phyloP scores from a whole-genome alignment of 2,888 invertebrate genomes.

The Lordiphosa andalusiaca region DNA sequence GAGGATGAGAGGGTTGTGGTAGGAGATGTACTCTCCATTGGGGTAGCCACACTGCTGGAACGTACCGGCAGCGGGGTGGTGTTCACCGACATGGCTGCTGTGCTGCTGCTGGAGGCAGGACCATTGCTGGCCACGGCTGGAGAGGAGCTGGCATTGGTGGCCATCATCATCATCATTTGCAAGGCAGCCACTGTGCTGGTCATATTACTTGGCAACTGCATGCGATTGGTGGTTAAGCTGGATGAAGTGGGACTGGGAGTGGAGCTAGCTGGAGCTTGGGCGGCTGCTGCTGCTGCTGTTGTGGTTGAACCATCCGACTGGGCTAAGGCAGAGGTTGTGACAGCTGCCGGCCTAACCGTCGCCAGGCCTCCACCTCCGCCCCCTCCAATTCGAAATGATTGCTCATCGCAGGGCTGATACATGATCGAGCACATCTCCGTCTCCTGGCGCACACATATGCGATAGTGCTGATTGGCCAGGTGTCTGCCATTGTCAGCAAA shows the following conservation, averaged over 20 bases:
- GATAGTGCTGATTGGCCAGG: conserved; percentile 89
- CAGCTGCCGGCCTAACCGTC: background rate
- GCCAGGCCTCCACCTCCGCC: conserved; percentile 23
- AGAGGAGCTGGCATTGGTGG: conserved; percentile 16
- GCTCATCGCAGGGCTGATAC: conserved; percentile 88
- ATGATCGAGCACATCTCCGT: conserved; percentile 87
- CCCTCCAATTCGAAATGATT: conserved; percentile 88
- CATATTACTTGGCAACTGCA: conserved; percentile 25
- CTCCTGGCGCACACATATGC: conserved; percentile 87
- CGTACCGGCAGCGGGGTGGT: conserved; percentile 44
- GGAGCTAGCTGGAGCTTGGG: conserved; percentile 4
- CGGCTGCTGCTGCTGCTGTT: conserved; percentile 5
- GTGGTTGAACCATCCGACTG: too few species aligned
- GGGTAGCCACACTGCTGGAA: conserved; percentile 35
- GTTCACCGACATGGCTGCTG: conserved; percentile 28
- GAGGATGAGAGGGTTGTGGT: conserved; percentile 40
- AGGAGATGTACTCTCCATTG: conserved; percentile 18
- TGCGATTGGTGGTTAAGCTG: conserved; percentile 14
- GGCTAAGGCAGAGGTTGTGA: background rate
- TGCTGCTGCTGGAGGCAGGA: conserved; percentile 23
- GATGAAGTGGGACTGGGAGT: conserved; percentile 15
- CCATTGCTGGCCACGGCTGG: conserved; percentile 5
- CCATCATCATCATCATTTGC: conserved; percentile 14
- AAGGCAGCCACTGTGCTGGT: conserved; percentile 22
- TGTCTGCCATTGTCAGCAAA: conserved; percentile 91